Evolutionary conservation across 2,888 invertebrate genomes (phyloP), one percentile per base, ranked within the genome.

Genomic region (Netelia fuscicornis): DNA sequence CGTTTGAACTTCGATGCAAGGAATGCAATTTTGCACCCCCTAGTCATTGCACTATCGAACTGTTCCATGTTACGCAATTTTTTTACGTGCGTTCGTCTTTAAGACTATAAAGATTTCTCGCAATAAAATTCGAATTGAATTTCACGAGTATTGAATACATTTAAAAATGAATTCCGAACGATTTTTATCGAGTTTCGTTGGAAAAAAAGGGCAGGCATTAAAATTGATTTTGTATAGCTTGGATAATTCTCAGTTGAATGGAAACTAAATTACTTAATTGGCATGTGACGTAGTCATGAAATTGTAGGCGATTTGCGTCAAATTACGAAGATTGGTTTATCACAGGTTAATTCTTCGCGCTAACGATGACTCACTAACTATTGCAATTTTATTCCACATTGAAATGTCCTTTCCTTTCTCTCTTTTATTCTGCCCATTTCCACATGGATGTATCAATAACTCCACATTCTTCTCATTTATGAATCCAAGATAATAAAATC

Each of bases 361-460:
- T 72, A 72, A 72, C 58, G 72, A 60, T 42, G 20, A 1, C 44
- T 2, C 44, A 13, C 11, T 72, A 60, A 72, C 62, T 72, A 42
- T 42, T 17, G 25, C 23, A 13, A 64, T 30, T 64, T 64, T 64
- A 64, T 64, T 37, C 37, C 9, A n/a, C 37, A 8, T n/a, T 11
- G 30, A 37, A 64, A 13, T 2, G 2, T 10, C 23, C 10, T 0
- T 23, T 23, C 60, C 11, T 10, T 11, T 20, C 23, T 60, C 17
- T 60, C 48, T 48, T 13, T 13, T 13, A 2, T 1, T 48, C 13
- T 48, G 11, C 13, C 17, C 11, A 54, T 48, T 48, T 44, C n/a
- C 11, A 25, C 17, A n/a, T 67, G 37, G 6, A 37, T 37, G 37
- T 37, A 37, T 6, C 37, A 37, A 37, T 37, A 0, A 37, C 37